Conservation (phyloP, 2,888 invertebrate species). For the Ecdyonurus torrentis region DNA sequence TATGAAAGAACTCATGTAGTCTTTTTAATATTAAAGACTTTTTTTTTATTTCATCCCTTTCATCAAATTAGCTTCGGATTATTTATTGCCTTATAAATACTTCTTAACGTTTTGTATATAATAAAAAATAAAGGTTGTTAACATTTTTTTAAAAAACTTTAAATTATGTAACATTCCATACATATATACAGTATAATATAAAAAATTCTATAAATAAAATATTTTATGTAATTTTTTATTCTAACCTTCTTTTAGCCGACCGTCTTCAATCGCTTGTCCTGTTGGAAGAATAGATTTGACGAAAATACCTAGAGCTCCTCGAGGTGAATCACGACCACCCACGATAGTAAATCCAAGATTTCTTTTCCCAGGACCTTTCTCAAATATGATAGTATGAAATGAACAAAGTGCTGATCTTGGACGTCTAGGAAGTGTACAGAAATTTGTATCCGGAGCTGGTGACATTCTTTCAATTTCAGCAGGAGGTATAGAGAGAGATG, state of each 20-base stretch:
- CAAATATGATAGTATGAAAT: slow-evolving; percentile 53
- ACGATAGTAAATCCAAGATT: slow-evolving; percentile 81
- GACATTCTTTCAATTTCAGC: background rate
- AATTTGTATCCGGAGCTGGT: slow-evolving; percentile 36
- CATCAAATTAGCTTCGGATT: too few relatives aligned
- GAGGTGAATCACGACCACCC: slow-evolving; percentile 69
- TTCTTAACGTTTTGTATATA: too few relatives aligned
- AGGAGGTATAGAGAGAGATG: background rate
- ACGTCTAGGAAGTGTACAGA: slow-evolving; percentile 54
- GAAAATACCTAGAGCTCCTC: slow-evolving; percentile 71
- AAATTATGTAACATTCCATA: too few relatives aligned
- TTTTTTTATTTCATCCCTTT: too few relatives aligned
- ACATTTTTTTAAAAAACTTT: too few relatives aligned
- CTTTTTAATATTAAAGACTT: too few relatives aligned
- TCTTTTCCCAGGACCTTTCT: slow-evolving; percentile 68
- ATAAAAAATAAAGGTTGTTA: too few relatives aligned
- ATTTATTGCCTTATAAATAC: too few relatives aligned
- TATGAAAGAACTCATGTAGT: too few relatives aligned
- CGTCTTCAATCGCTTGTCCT: slow-evolving; percentile 72
- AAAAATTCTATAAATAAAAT: background rate
- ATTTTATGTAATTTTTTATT: background rate
- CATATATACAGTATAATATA: background rate
- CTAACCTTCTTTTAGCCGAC: slow-evolving; percentile 60
- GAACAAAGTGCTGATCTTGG: slow-evolving; percentile 50
- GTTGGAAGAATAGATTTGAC: slow-evolving; percentile 68